A percentile compares a stretch with the other conserved stretches of the same genome.
Conservation (phyloP, 2,888 invertebrate genomes). For the Cremastinae sp. region DNA sequence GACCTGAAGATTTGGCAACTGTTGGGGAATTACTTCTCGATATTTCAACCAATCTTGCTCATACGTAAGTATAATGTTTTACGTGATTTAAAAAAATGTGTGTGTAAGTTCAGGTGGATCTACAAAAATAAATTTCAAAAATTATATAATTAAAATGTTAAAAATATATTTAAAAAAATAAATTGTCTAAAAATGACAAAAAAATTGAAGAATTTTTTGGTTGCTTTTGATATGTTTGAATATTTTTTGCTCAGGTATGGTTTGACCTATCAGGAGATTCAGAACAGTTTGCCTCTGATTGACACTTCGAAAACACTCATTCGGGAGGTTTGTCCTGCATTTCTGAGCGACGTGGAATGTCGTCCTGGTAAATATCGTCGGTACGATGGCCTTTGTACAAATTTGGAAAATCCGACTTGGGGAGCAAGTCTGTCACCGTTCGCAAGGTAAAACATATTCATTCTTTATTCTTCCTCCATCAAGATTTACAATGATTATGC, state of each 20-base stretch:
- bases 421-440: constrained; percentile 93
- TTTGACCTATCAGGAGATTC: constrained; percentile 91
- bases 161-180: too few species aligned
- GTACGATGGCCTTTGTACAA: constrained; percentile 94
- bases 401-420: constrained; percentile 94
- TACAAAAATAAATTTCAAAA: neutral
- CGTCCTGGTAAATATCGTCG: constrained; percentile 93
- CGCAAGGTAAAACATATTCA: constrained; percentile 84
- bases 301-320: constrained; percentile 94
- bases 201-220: neutral
- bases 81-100: neutral
- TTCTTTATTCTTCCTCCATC: neutral
- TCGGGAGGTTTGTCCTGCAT: constrained; percentile 93
- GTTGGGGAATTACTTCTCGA: constrained; percentile 93
- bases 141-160: neutral
- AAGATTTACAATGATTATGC: neutral
- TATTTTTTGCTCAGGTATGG: constrained; percentile 85
- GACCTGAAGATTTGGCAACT: constrained; percentile 91
- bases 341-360: constrained; percentile 93
- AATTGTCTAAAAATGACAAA: neutral
- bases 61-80: constrained; percentile 85
- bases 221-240: neutral
- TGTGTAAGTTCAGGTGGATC: too few species aligned
- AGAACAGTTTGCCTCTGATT: constrained; percentile 92
- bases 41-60: constrained; percentile 90